Conservation (phyloP, 2,113 vertebrate genomes). For the Cottus gobio region DNA sequence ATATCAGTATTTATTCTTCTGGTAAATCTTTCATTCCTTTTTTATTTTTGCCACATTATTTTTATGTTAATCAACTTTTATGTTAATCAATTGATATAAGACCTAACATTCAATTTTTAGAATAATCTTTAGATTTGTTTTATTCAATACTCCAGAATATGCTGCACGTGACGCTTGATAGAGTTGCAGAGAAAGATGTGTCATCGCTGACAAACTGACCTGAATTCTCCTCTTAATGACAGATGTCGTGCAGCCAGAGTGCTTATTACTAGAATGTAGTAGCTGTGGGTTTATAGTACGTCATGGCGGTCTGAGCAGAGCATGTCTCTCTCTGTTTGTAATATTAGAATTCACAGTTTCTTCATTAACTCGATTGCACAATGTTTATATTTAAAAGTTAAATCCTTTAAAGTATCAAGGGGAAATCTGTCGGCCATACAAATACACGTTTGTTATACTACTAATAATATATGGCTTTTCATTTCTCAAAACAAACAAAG, state of each 20-base stretch:
- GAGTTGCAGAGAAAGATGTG: slow-evolving; percentile 41
- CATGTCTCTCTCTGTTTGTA: slow-evolving; percentile 21
- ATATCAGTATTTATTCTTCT: background rate
- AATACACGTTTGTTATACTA: slow-evolving; percentile 10
- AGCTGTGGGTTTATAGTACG: slow-evolving; percentile 27
- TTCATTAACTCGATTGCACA: background rate
- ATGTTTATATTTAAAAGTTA: slow-evolving; percentile 3
- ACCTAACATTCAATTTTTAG: slow-evolving; percentile 10
- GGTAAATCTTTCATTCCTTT: background rate
- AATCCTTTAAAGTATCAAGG: slow-evolving; percentile 1
- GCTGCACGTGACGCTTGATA: background rate
- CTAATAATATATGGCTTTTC: slow-evolving; percentile 29
- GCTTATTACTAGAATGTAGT: slow-evolving; percentile 54
- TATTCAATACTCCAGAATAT: background rate
- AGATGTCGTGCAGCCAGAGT: slow-evolving; percentile 53
- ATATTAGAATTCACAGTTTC: slow-evolving; percentile 6
- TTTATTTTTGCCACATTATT: background rate
- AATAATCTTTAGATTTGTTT: background rate
- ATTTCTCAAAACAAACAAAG: slow-evolving; percentile 37
- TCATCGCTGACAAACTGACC: slow-evolving; percentile 68
- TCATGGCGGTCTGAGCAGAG: slow-evolving; percentile 23
- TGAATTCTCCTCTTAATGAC: slow-evolving; percentile 63
- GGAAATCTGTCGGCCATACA: background rate
- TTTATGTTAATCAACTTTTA: too few species aligned
- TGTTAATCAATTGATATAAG: background rate